These are phyloP conservation scores for Holcopasites calliopsidis DNA, from an alignment of 1,140 invertebrate species.

Conservation along the genomic window DNA sequence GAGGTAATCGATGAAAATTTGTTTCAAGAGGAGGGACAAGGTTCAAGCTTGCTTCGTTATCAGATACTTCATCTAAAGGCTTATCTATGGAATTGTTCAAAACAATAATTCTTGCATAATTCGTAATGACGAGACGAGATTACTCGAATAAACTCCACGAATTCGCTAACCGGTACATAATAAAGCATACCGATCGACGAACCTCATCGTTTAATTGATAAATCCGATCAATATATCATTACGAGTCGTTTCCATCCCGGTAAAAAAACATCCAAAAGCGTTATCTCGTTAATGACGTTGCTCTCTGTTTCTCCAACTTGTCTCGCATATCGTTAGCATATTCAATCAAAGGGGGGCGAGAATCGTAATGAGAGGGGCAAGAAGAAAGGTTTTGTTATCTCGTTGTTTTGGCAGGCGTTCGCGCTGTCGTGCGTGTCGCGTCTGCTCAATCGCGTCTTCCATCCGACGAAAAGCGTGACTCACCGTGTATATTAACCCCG, in stretches of 20 bases:
- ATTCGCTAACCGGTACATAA: too few species aligned
- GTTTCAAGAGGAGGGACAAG: neutral
- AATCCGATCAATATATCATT: neutral
- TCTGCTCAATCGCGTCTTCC: slow-evolving; percentile 48
- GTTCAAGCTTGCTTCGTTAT: neutral
- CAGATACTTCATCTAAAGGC: neutral
- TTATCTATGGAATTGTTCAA: neutral
- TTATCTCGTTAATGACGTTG: neutral
- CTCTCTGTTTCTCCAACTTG: too few species aligned
- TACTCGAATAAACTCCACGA: neutral
- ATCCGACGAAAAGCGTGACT: slow-evolving; percentile 53
- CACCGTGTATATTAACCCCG: slow-evolving; percentile 63
- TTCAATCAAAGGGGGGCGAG: neutral
- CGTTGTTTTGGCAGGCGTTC: slow-evolving; percentile 39
- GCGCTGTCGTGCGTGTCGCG: slow-evolving; percentile 21
- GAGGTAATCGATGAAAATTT: neutral
- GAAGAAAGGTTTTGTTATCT: neutral
- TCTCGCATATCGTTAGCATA: neutral
- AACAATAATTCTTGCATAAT: neutral
- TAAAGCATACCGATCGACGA: too few species aligned
- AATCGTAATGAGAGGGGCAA: too few species aligned
- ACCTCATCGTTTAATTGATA: neutral
- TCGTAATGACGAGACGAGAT: too few species aligned
- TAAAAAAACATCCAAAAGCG: neutral
- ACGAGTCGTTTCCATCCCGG: neutral